Conservation (phyloP, 1,140 invertebrate species). For the Drosophila sechellia region DNA sequence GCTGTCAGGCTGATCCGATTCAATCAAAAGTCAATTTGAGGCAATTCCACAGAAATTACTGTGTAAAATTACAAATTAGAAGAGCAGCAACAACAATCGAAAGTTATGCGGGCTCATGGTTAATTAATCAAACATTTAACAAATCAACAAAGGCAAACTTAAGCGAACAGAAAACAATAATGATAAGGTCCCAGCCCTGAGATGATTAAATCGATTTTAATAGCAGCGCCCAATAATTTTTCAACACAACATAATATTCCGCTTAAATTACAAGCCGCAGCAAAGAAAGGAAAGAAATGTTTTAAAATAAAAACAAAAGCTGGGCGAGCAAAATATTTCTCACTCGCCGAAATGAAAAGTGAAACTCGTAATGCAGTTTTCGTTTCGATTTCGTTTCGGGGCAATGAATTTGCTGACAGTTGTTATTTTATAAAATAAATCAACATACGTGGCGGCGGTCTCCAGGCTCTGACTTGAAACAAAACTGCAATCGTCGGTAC, state of each 20-base stretch:
- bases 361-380: slow-evolving; percentile 74
- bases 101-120: slow-evolving; percentile 62
- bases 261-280: slow-evolving; percentile 32
- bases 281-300: slow-evolving; percentile 9
- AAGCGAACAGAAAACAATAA: slow-evolving; percentile 16
- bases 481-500: slow-evolving; percentile 63
- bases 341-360: slow-evolving; percentile 66
- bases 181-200: slow-evolving; percentile 7
- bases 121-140: slow-evolving; percentile 80
- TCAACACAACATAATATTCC: slow-evolving; percentile 44
- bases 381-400: slow-evolving; percentile 56
- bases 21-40: slow-evolving; percentile 69
- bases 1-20: slow-evolving; percentile 65
- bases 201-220: slow-evolving; percentile 77
- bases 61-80: slow-evolving; percentile 81
- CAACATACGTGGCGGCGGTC: slow-evolving; percentile 56
- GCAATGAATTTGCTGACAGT: slow-evolving; percentile 81
- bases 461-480: slow-evolving; percentile 50
- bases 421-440: slow-evolving; percentile 80
- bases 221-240: slow-evolving; percentile 60
- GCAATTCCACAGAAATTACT: slow-evolving; percentile 63
- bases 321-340: slow-evolving; percentile 7
- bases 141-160: slow-evolving; percentile 63
- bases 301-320: slow-evolving; percentile 24
- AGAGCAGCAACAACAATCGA: slow-evolving; percentile 39